Base-by-base conservation (phyloP, 2,797 vertebrate species). In the Octomys mimax region DNA sequence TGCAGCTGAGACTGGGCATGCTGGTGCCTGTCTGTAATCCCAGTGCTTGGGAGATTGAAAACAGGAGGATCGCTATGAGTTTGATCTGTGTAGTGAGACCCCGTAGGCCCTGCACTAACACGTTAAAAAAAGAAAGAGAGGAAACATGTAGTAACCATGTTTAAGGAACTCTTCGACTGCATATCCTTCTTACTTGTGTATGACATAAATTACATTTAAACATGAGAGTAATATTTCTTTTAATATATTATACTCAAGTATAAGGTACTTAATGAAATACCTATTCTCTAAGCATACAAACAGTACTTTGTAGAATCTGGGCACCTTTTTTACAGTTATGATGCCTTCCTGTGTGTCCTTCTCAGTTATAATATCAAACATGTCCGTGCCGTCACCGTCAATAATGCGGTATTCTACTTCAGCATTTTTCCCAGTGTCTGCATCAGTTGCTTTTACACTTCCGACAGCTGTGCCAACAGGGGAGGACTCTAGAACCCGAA, bases 371-470 rank as follows among this genome's bases (percentile, higher is more conserved):
- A 99, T 98, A 78, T 99, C 98, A 98, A 99, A 99, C 98, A 98
- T 98, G 77, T 99, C 98, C 2, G 98, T 99, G 82, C 98, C 99
- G 39, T 99, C 99, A 0, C 99, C 99, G 91, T 99, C 99, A 75
- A 98, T 97, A 93, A 99, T 99, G 95, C 98, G 98, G 92, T 99
- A 99, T 88, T 99, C 98, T 28, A 99, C 98, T 98, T 99, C 99
- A 64, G 99, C 99, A 68, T 99, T 99, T 97, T 98, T 98, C 22
- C 99, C 99, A 73, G 96, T 99, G 95, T 99, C 99, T 0, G 99
- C 99, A 94, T 99, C 99, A 1, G 98, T 98, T 83, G 99, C 98
- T 98, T 98, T 99, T 75, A 99, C 96, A 2, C 98, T 99, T 92
- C 99, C 99, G 94, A 99, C 98, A 68, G 98, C 97, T 71, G 98